Percentiles rank a stretch among this genome's conserved stretches.
These are phyloP conservation scores for Egretta garzetta DNA, from an alignment of 2,113 vertebrate genomes.

Conservation along the genomic window DNA sequence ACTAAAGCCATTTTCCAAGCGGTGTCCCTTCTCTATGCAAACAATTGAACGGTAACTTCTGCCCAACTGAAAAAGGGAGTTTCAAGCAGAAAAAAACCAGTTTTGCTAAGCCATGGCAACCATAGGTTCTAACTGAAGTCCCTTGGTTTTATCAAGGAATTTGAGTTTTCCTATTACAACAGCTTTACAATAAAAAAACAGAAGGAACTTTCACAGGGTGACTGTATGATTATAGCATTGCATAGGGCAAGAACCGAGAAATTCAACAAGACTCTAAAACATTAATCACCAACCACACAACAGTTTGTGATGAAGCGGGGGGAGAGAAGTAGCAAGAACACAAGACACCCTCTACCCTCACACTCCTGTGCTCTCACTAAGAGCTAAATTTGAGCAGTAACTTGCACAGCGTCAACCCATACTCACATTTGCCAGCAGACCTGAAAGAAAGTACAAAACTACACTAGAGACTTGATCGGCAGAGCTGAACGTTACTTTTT, in stretches of 20 bases:
- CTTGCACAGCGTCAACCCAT: background rate
- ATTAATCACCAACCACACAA: background rate
- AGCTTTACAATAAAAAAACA: background rate
- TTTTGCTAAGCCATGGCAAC: background rate
- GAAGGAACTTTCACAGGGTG: background rate
- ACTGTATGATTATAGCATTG: background rate
- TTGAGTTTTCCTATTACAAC: background rate
- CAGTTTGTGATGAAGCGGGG: fast-evolving
- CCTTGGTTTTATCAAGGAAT: background rate
- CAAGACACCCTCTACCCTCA: background rate
- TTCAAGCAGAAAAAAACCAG: background rate
- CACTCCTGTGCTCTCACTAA: background rate
- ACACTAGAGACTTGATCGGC: background rate
- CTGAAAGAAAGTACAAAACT: background rate
- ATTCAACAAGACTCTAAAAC: background rate
- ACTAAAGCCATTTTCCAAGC: background rate
- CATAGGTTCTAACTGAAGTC: background rate
- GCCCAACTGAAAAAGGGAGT: background rate
- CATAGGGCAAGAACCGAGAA: background rate
- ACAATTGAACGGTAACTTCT: background rate
- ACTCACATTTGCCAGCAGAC: background rate
- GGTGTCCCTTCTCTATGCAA: background rate
- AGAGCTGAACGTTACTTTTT: background rate
- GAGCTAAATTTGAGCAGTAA: background rate
- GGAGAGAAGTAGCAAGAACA: background rate